phyloP scores from a whole-genome alignment of 1,140 invertebrate species.

The Pseudomyrmex pallidus region DNA sequence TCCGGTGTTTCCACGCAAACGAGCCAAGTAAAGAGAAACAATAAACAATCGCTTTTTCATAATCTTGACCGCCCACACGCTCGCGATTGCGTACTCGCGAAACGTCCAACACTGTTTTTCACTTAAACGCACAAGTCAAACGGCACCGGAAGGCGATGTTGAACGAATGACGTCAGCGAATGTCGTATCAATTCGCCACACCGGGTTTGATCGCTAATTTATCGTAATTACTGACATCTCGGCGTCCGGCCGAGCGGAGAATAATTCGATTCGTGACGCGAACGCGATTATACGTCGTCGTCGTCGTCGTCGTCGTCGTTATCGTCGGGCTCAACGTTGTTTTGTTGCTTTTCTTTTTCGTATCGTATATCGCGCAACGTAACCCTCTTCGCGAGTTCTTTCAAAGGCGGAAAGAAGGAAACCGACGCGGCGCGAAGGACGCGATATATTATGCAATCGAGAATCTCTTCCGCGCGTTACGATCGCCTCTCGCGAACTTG shows the following conservation, averaged over 20 bases:
- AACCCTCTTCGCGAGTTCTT: too few species aligned
- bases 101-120: constrained; percentile 44
- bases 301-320: neutral
- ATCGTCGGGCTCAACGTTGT: neutral
- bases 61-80: constrained; percentile 15
- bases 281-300: constrained; percentile 13
- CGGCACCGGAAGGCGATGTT: constrained; percentile 36
- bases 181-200: constrained; percentile 25
- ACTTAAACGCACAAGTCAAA: constrained; percentile 46
- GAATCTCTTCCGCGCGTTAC: constrained; percentile 20
- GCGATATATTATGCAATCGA: constrained; percentile 44
- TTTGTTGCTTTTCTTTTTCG: constrained; percentile 3
- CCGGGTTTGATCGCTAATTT: constrained; percentile 49
- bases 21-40: constrained; percentile 35
- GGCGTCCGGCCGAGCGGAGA: constrained; percentile 22
- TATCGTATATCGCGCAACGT: too few species aligned
- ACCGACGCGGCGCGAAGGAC: constrained; percentile 44
- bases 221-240: constrained; percentile 51
- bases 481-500: constrained; percentile 24
- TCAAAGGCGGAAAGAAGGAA: neutral
- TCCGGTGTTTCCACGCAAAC: neutral
- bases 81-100: constrained; percentile 25
- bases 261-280: constrained; percentile 22
- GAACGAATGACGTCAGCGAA: constrained; percentile 31
- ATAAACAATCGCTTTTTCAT: constrained; percentile 59